Base-by-base conservation (phyloP, 2,888 invertebrate species). In the Anaspis maculata region DNA sequence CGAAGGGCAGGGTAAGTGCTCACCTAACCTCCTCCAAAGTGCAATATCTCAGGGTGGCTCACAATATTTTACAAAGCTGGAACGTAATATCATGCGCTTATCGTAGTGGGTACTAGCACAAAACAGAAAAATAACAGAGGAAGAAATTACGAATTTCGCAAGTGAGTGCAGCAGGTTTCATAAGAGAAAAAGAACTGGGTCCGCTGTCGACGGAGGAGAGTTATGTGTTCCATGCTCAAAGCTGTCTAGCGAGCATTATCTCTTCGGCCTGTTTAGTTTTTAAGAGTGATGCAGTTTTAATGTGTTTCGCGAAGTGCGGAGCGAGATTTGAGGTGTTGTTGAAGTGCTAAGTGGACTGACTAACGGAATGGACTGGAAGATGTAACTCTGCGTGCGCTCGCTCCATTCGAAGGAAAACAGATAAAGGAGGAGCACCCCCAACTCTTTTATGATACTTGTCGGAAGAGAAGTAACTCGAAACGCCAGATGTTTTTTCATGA, bases 221-320 rank as follows among this genome's bases (percentile, higher is more conserved):
- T 54, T 54, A 57, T 56, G 53, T 47, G 53, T 50, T 56, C 44
- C 42, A 41, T 49, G 54, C 48, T 52, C 54, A 49, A 49, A 54
- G 54, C 52, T 53, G 54, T 54, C 50, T 51, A 41, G 48, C 12
- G 44, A 48, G 47, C 53, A 60, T 59, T 62, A 60, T 61, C 60
- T 58, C 55, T 55, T 48, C 55, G 49, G 57, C 53, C 56, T 60
- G 60, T 59, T 59, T 59, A 58, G 60, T 59, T 59, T 57, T 53
- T 51, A 52, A 57, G 57, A 57, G 48, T 57, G 57, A 60, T 61
- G 59, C 56, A 52, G 48, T 56, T 59, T 60, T 60, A 60, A 60
- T 60, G 57, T 45, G 55, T 55, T 56, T 51, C 44, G 42, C 46
- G 40, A 46, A 49, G 48, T 45, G 46, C 42, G 44, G 42, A 48